Conservation (phyloP, 2,888 invertebrate species). For the Agrochola circellaris region DNA sequence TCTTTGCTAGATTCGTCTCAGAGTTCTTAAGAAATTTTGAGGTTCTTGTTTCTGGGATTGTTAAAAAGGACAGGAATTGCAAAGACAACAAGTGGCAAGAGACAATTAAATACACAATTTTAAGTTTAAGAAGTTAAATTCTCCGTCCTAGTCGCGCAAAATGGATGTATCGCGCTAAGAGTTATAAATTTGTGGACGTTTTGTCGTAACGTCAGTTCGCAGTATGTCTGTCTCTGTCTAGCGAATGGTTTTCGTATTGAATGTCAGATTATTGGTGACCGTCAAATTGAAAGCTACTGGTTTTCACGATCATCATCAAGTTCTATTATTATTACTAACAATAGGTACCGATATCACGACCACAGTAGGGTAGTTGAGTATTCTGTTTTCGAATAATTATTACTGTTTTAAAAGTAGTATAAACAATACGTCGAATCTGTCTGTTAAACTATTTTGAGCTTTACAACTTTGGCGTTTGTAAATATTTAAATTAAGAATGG, state of each 20-base stretch:
- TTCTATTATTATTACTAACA: slow-evolving; percentile 24
- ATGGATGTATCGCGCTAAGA: background rate
- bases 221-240: background rate
- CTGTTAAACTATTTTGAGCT: background rate
- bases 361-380: slow-evolving; percentile 4
- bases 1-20: background rate
- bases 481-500: background rate
- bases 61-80: background rate
- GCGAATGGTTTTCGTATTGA: background rate
- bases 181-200: background rate
- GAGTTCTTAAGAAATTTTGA: background rate
- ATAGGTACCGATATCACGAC: background rate
- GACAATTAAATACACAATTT: background rate
- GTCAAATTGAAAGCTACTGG: slow-evolving; percentile 14
- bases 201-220: background rate
- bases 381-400: background rate
- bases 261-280: slow-evolving; percentile 1
- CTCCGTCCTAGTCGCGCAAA: slow-evolving; percentile 8
- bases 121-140: background rate
- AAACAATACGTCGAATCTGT: background rate
- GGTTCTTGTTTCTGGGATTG: background rate
- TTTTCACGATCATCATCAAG: background rate
- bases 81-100: background rate
- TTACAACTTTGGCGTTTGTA: background rate
- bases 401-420: background rate